Evolutionary conservation across 2,797 vertebrate species (phyloP), one percentile per base, ranked within the genome.

Genomic region (Oryzias sinensis): DNA sequence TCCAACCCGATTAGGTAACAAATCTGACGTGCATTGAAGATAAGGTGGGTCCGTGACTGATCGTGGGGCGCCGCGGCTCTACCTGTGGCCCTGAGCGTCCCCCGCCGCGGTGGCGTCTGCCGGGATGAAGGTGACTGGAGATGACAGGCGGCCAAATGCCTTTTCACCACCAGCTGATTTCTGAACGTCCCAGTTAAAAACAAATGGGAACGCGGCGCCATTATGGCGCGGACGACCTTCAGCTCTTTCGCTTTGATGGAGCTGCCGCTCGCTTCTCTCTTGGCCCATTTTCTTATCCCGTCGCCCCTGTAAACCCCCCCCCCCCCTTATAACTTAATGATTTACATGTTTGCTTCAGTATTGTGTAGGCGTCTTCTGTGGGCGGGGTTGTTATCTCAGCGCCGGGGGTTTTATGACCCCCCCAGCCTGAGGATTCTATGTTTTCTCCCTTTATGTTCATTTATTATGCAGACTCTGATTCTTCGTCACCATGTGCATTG

Each of bases 101-200:
- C 15, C 46, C 74, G 33, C 48, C 5, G 50, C 3, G 20, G 56
- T 15, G 53, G 56, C 59, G 58, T 51, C 27, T 14, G 59, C 61
- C 11, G 18, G 62, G 68, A 84, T 84, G 85, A 88, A 88, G 84
- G 83, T 85, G 81, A 88, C 72, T 79, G 74, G 80, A 77, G 67
- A 78, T 85, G 86, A 85, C 81, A 79, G 79, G 77, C 73, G 48
- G 76, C 65, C 71, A 72, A 82, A 76, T 71, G 63, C 61, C 54
- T 75, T 76, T 84, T 87, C 83, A 81, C 68, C 81, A 86, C 75
- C 59, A 68, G 80, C 75, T 68, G 68, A 80, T 72, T 73, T 67
- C 78, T 58, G 5, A 63, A 77, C 42, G 50, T 56, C 53, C 74
- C 55, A 40, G 43, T 56, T 83, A 87, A 72, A 87, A 71, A 87